Conservation (phyloP, 1,140 invertebrate species). For the Drosophila saltans region DNA sequence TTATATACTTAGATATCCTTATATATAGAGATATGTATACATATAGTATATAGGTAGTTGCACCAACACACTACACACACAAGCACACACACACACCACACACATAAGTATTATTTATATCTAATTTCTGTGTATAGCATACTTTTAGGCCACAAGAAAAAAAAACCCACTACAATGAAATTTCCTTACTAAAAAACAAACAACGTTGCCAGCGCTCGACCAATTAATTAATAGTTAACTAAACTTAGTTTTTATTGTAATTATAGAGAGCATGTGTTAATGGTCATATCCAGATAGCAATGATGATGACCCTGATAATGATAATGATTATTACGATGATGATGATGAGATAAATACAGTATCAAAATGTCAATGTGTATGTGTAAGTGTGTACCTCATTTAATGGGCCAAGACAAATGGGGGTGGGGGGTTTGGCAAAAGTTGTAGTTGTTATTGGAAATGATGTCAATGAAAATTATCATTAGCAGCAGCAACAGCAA, state of each 20-base stretch:
- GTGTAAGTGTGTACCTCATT: slow-evolving; percentile 13
- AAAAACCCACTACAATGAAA: slow-evolving; percentile 33
- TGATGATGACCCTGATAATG: slow-evolving; percentile 43
- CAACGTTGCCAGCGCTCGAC: slow-evolving; percentile 73
- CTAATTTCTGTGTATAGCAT: slow-evolving; percentile 66
- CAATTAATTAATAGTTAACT: slow-evolving; percentile 80
- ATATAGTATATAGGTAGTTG: slow-evolving; percentile 18
- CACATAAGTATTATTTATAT: slow-evolving; percentile 79
- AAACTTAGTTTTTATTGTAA: slow-evolving; percentile 73
- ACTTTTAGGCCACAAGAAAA: slow-evolving; percentile 58
- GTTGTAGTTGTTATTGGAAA: background rate
- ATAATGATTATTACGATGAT: slow-evolving; percentile 39
- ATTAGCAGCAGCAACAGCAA: slow-evolving; percentile 17
- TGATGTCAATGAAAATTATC: slow-evolving; percentile 71
- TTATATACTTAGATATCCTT: slow-evolving; percentile 22
- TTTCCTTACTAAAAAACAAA: slow-evolving; percentile 43
- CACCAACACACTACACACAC: slow-evolving; percentile 9
- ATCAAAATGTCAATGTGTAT: slow-evolving; percentile 56
- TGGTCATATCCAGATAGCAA: slow-evolving; percentile 55
- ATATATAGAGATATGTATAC: slow-evolving; percentile 35
- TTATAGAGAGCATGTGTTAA: slow-evolving; percentile 76
- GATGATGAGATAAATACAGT: slow-evolving; percentile 72
- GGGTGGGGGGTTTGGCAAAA: background rate
- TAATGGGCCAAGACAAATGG: slow-evolving; percentile 26
- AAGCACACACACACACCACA: slow-evolving; percentile 18